Evolutionary conservation across 2,888 invertebrate species (phyloP).

Genomic region (Leptarthrus brevirostris): DNA sequence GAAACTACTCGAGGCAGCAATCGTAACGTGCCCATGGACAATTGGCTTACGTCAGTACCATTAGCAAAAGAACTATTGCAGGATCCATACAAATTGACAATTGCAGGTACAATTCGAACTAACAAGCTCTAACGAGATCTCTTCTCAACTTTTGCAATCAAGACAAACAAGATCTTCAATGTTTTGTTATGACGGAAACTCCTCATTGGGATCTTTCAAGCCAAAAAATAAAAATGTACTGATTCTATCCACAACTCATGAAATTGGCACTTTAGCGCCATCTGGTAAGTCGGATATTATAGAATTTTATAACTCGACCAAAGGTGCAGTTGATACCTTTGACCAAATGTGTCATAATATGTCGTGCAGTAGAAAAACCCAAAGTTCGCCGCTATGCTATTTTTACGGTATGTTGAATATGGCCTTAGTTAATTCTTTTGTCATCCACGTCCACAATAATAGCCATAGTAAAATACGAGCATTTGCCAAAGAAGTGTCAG

Average conservation of each 20-base stretch:
- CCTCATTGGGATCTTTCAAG: conserved; percentile 48
- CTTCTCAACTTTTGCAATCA: conserved; percentile 46
- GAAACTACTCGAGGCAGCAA: conserved; percentile 56
- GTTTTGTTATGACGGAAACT: conserved; percentile 34
- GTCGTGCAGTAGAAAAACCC: conserved; percentile 48
- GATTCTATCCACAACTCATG: conserved; percentile 36
- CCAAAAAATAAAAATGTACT: conserved; percentile 49
- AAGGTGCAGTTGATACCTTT: conserved; percentile 35
- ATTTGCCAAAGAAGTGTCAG: background rate
- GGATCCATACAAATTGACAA: conserved; percentile 57
- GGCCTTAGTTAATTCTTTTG: conserved; percentile 43
- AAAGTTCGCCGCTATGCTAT: conserved; percentile 47
- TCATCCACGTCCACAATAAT: conserved; percentile 9
- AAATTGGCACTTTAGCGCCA: background rate
- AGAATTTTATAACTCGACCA: too few species aligned
- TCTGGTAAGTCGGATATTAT: too few species aligned
- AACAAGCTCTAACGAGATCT: conserved; percentile 54
- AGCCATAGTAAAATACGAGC: background rate
- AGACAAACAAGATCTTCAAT: conserved; percentile 39
- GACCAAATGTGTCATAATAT: conserved; percentile 42
- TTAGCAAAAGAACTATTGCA: conserved; percentile 57
- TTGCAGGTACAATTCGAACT: conserved; percentile 52
- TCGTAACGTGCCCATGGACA: conserved; percentile 58
- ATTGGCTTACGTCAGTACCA: conserved; percentile 61
- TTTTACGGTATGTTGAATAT: conserved; percentile 49